Evolutionary conservation across 2,888 invertebrate genomes (phyloP), one percentile per base, ranked within the genome.

Genomic region (Dasypolia templi): DNA sequence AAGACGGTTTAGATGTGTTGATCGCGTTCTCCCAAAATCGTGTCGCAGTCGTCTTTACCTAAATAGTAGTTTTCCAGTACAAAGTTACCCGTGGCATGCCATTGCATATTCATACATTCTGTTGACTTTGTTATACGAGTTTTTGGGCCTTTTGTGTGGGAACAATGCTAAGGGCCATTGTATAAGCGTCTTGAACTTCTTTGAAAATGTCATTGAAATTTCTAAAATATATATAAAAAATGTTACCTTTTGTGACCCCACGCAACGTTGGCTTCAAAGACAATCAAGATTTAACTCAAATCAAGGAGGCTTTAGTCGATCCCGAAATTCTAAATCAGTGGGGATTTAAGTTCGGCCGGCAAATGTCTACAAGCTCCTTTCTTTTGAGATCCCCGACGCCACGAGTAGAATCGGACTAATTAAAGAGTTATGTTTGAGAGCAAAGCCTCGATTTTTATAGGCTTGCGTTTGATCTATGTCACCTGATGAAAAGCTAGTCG

Each of bases 51-150:
- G 56, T 76, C 29, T 29, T 56, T 29, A 56, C 1, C 22, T 59
- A 79, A 72, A 77, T 74, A 67, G 58, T 67, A 77, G 53, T 55
- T 46, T 67, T 73, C 56, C 11, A 75, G 62, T 59, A 26, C 72
- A 62, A 63, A 79, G 51, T 75, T 65, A 75, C 68, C 72, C 62
- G 70, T 79, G 70, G 22, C 81, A 85, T 79, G 79, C 62, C 86
- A 61, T 79, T 87, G 87, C 77, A 86, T 86, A 86, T 86, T 86
- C 86, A 86, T 83, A 83, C 58, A 63, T 74, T 72, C 72, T 74
- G 65, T 79, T 81, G 76, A 81, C 86, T 87, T 79, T 75, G 79
- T 83, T 79, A 42, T 56, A 61, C 68, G 63, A 76, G 77, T 77
- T 87, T 87, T 83, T 66, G 68, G 77, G 49, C 46, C 83, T 73